Conservation (phyloP, 2,113 vertebrate genomes). For the Promerops cafer region DNA sequence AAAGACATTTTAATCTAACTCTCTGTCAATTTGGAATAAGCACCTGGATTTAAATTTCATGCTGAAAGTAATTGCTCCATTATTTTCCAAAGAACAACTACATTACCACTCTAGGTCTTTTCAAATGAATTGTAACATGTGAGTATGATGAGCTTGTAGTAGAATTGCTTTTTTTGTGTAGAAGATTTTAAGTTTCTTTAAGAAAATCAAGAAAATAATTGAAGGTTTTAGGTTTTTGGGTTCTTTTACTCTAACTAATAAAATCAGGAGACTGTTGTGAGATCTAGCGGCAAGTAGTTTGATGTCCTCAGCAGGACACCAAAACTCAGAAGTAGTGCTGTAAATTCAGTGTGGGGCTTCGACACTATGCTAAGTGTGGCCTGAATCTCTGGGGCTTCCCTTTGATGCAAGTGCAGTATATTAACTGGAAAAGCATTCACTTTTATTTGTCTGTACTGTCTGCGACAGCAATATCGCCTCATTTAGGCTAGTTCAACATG, state of each 20-base stretch:
- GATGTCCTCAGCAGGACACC: conserved; percentile 81
- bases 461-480: conserved; percentile 78
- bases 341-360: conserved; percentile 83
- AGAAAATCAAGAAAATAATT: conserved; percentile 43
- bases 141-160: background rate
- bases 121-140: background rate
- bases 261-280: conserved; percentile 78
- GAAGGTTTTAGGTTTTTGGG: background rate
- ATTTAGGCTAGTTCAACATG: conserved; percentile 73
- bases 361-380: conserved; percentile 75
- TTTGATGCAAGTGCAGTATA: conserved; percentile 84
- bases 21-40: background rate
- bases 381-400: conserved; percentile 73
- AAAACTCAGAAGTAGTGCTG: conserved; percentile 79
- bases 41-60: background rate
- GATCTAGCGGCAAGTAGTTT: conserved; percentile 78
- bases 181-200: background rate
- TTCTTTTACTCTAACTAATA: conserved; percentile 68
- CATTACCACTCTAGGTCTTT: background rate
- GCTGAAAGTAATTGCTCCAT: background rate
- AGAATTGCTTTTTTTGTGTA: background rate
- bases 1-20: background rate
- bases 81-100: background rate
- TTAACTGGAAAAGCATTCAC: conserved; percentile 82
- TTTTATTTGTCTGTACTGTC: conserved; percentile 86